Base-by-base conservation (phyloP, 2,888 invertebrate species). In the Andrena fulva region DNA sequence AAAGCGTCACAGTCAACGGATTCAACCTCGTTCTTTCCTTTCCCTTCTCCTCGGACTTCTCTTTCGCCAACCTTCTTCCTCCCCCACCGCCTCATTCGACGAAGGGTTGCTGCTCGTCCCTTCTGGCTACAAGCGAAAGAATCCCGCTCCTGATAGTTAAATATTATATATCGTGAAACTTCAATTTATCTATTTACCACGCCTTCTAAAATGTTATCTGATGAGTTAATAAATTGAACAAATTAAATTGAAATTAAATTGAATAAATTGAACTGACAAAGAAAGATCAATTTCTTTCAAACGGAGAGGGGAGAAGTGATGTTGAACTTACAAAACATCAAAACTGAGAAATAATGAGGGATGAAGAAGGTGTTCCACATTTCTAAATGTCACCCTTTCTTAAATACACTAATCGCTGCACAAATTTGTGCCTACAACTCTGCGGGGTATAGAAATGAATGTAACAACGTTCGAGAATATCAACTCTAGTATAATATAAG, bases 1-100 rank as follows among this genome's bases (percentile, higher is more conserved):
- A 93, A 93, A 92, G 91, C 93, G 93, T 93, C 92, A 93, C 93
- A 93, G 93, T 93, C 91, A 89, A 87, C 91, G 93, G 87, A 90
- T 90, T 91, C 91, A 92, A 91, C 91, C 91, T 91, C 91, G 91
- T 92, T 91, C 90, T 87, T 87, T 91, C 87, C 88, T 85, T 85
- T 84, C 85, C 83, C 83, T 80, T 75, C 87, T 67, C 67, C 83
- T 56, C 66, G 35, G 42, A 50, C 78, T 69, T 77, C 77, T 86
- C 77, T 74, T 79, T 75, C 64, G 74, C 73, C 77, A 70, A 73
- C 80, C 81, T 71, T 69, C 80, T 64, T 81, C 81, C 77, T 77
- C 66, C 77, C 71, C 77, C 71, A 12, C 60, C 68, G 64, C 29
- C 85, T 66, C 69, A 70, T 77, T 29, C 78, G 60, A 60, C 31